Conservation (phyloP, 2,797 vertebrate species). For the Sternotherus odoratus region DNA sequence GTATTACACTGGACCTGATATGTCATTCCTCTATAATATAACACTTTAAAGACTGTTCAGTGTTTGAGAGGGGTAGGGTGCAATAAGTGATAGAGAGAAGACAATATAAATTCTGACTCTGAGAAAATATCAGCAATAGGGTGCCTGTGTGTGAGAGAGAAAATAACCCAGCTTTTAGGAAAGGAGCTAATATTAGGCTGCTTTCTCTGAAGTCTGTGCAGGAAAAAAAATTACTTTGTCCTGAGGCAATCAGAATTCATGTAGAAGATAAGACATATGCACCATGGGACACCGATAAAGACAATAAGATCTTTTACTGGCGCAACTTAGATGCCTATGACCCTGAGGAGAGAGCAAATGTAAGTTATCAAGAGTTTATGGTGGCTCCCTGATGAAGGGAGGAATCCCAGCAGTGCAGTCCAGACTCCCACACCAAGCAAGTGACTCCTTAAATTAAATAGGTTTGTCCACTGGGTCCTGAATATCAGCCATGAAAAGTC, state of each 20-base stretch:
- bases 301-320: background rate
- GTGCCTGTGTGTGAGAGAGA: background rate
- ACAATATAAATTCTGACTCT: background rate
- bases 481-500: background rate
- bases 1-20: background rate
- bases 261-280: background rate
- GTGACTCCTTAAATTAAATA: background rate
- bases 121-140: background rate
- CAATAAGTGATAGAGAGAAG: background rate
- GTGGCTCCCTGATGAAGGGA: background rate
- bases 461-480: background rate
- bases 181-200: rapidly evolving
- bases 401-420: background rate
- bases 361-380: background rate
- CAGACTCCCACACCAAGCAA: background rate
- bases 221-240: background rate
- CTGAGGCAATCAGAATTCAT: background rate
- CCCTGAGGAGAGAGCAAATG: background rate
- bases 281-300: background rate
- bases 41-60: background rate
- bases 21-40: background rate
- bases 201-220: background rate
- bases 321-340: background rate
- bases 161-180: background rate
- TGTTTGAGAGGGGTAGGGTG: background rate